These are phyloP conservation scores for Anticlea derivata DNA, from an alignment of 2,888 invertebrate genomes.

Conservation along the genomic window DNA sequence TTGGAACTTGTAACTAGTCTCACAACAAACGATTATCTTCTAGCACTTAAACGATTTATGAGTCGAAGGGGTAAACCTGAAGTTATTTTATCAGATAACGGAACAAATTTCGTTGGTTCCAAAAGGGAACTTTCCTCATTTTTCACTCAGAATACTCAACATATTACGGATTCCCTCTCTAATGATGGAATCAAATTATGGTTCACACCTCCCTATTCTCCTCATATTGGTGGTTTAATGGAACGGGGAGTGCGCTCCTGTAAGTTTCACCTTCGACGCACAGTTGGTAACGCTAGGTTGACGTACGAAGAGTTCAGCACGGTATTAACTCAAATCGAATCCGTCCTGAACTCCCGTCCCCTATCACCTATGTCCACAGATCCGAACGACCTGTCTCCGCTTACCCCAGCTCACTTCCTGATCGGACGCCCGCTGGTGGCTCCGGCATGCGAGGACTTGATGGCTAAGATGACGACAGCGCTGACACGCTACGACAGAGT, in stretches of 20 bases:
- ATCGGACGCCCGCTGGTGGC: slow-evolving; percentile 26
- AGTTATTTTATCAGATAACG: too few relatives aligned
- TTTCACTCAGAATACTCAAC: too few relatives aligned
- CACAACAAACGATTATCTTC: too few relatives aligned
- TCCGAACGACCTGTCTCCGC: slow-evolving; percentile 34
- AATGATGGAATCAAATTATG: background rate
- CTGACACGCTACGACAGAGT: slow-evolving; percentile 14
- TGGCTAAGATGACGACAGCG: too few relatives aligned
- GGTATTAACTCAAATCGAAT: slow-evolving; percentile 35
- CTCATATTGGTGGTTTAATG: background rate
- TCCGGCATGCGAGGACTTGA: background rate
- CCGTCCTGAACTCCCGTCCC: slow-evolving; percentile 39
- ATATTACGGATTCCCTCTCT: too few relatives aligned
- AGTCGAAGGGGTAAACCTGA: too few relatives aligned
- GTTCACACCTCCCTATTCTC: background rate
- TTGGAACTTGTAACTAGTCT: too few relatives aligned
- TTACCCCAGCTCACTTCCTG: slow-evolving; percentile 51
- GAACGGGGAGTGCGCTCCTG: background rate
- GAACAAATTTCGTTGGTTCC: too few relatives aligned
- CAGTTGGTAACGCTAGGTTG: background rate
- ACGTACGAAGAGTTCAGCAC: slow-evolving; percentile 35
- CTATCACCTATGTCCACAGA: slow-evolving; percentile 34
- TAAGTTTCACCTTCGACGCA: background rate
- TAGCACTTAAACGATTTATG: too few relatives aligned
- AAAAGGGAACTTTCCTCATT: too few relatives aligned